phyloP scores from a whole-genome alignment of 2,797 vertebrate genomes.

The Sciurus vulgaris region DNA sequence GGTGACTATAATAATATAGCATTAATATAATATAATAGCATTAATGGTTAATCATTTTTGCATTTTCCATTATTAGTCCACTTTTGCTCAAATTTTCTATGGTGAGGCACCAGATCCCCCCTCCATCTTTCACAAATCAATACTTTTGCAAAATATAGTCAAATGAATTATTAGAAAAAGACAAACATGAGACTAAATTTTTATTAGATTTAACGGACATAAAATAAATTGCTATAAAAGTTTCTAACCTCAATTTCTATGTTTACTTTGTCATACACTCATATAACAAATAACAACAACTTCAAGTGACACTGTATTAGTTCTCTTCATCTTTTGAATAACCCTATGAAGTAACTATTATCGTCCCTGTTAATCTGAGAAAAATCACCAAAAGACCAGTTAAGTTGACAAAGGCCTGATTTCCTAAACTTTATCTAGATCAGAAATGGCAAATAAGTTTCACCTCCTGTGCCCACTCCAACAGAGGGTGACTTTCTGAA shows the following conservation, averaged over 20 bases:
- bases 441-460: not conserved
- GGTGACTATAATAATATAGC: slow-evolving; percentile 5
- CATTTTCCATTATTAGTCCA: slow-evolving; percentile 21
- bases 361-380: not conserved
- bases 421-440: not conserved
- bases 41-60: not conserved
- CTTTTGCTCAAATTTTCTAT: slow-evolving; percentile 29
- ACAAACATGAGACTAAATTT: slow-evolving; percentile 24
- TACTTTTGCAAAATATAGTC: slow-evolving; percentile 38
- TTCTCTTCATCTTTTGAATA: not conserved
- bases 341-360: not conserved
- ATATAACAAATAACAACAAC: not conserved
- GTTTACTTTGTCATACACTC: not conserved
- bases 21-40: too few species aligned
- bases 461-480: not conserved
- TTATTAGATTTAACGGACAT: not conserved
- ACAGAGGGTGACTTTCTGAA: not conserved
- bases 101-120: not conserved
- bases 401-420: not conserved
- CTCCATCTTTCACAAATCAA: not conserved
- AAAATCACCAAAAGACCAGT: not conserved
- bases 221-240: not conserved
- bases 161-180: slow-evolving; percentile 55
- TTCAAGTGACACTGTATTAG: not conserved
- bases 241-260: not conserved